Evolutionary conservation across 2,888 invertebrate genomes (phyloP).

Genomic region (Microplitis deprimator): DNA sequence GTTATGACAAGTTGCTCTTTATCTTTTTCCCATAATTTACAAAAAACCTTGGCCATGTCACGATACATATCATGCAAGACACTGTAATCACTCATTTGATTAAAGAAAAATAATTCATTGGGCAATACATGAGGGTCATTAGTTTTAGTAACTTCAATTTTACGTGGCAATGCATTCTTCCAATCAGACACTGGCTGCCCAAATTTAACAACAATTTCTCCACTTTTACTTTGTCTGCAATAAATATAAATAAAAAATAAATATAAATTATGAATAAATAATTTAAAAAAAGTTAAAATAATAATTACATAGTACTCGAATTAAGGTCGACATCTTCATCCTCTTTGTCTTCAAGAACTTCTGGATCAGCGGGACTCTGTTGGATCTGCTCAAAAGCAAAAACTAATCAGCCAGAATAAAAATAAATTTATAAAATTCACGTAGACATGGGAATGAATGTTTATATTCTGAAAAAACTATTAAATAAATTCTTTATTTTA

Average conservation of each 20-base stretch:
- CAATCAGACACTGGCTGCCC: conserved; percentile 56
- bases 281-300: not conserved
- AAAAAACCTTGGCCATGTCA: conserved; percentile 8
- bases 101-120: conserved; percentile 39
- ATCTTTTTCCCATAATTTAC: conserved; percentile 22
- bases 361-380: conserved; percentile 51
- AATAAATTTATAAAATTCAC: not conserved
- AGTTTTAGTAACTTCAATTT: conserved; percentile 49
- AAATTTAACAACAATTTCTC: conserved; percentile 51
- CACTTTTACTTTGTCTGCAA: conserved; percentile 7
- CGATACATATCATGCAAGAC: conserved; percentile 11
- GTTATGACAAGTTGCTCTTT: conserved; percentile 49
- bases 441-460: conserved; percentile 8
- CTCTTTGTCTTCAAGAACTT: conserved; percentile 1
- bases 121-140: conserved; percentile 56
- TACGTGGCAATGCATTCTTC: conserved; percentile 50
- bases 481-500: conserved; percentile 3
- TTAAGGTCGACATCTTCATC: conserved; percentile 40
- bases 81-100: conserved; percentile 5
- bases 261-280: not conserved
- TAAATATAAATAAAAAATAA: not conserved
- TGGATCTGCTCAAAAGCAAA: conserved; percentile 55
- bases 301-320: conserved; percentile 4
- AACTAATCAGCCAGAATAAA: conserved; percentile 27
- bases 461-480: conserved; percentile 3